Evolutionary conservation across 2,888 invertebrate species (phyloP).

Genomic region (Drosophila mulleri): DNA sequence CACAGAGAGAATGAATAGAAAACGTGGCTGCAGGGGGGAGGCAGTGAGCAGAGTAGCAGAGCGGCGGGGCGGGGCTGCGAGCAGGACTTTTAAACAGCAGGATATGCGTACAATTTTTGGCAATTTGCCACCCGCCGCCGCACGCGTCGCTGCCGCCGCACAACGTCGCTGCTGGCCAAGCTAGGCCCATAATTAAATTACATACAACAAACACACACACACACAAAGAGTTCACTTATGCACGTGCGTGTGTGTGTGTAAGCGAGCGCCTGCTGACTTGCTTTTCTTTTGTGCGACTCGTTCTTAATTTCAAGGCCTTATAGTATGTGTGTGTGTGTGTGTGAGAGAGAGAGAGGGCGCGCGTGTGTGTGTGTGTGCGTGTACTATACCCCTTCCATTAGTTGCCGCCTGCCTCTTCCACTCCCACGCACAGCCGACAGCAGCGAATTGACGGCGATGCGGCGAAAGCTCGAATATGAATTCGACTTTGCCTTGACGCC

Average conservation of each 20-base stretch:
- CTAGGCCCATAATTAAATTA: constrained; percentile 75
- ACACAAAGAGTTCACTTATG: constrained; percentile 18
- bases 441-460: constrained; percentile 34
- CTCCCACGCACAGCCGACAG: constrained; percentile 51
- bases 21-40: not conserved
- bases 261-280: constrained; percentile 72
- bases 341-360: not conserved
- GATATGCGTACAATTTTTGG: constrained; percentile 81
- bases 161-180: constrained; percentile 33
- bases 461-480: constrained; percentile 60
- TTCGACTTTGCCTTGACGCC: constrained; percentile 49
- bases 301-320: constrained; percentile 61
- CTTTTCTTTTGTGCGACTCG: constrained; percentile 58
- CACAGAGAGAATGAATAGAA: not conserved
- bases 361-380: constrained; percentile 16
- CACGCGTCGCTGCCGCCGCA: constrained; percentile 49
- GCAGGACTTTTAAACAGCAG: constrained; percentile 76
- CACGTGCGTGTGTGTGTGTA: constrained; percentile 31
- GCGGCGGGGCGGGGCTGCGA: not conserved
- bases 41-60: too few relatives aligned
- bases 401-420: not conserved
- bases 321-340: not conserved
- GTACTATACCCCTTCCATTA: constrained; percentile 22
- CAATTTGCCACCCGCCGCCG: constrained; percentile 79
- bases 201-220: constrained; percentile 54